Evolutionary conservation across 1,140 invertebrate genomes (phyloP), one percentile per base, ranked within the genome.

Genomic region (Drosophila oshimai): DNA sequence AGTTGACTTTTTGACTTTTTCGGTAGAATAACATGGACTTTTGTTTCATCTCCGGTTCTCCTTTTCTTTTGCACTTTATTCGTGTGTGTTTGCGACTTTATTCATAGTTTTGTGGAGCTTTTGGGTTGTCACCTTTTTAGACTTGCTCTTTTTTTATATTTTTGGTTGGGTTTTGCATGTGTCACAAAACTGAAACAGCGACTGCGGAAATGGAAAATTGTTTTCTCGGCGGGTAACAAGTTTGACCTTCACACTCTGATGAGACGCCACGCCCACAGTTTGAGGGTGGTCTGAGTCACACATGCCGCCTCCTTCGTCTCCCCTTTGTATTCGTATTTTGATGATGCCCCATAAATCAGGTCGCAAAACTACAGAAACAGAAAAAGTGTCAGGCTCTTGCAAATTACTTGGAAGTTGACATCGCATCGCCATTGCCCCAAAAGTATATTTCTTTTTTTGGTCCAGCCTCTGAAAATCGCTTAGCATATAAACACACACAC

Each of bases 1-100:
- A 84, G 74, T 80, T 87, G 80, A 87, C 80, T 86, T 76, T 86
- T 76, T 86, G 81, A 86, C 80, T 86, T 76, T 86, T 86, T 72
- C 68, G 67, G 57, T 75, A 80, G 80, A 84, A 84, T 87, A 86
- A 86, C 81, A 87, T 72, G 68, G 80, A 84, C 81, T 86, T 83
- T 86, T 86, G 79, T 84, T 84, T 80, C 80, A 84, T 72, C 80
- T 58, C 41, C 55, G 54, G 36, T 74, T 42, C 49, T 33, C 22
- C 55, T 42, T 42, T 61, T 57, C 22, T 57, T 74, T 61, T 36
- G 37, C 37, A n/a, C 15, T 34, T 34, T 17, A 44, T 53, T 36
- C 28, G 60, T 44, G 22, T 28, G 18, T 15, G 24, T 17, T 15
- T 29, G 13, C 12, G 33, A 64, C 24, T 65, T 65, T 65, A 65